These are phyloP conservation scores for Euclidia mi DNA, from an alignment of 2,888 invertebrate species.

Conservation along the genomic window DNA sequence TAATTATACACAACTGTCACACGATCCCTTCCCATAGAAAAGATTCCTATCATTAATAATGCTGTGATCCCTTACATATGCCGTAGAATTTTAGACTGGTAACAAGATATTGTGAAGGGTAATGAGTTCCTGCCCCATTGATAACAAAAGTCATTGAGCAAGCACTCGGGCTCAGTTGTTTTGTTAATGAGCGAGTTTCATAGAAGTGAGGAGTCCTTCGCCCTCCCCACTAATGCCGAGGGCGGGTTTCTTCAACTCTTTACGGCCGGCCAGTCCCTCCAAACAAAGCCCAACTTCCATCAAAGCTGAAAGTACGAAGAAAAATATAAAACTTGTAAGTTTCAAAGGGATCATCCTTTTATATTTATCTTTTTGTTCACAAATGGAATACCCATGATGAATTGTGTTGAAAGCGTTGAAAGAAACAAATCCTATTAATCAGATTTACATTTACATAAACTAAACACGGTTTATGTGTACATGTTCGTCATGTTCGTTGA, in stretches of 20 bases:
- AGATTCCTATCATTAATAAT: too few relatives aligned
- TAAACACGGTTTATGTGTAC: conserved; percentile 32
- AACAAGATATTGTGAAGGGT: conserved; percentile 19
- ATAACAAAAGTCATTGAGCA: conserved; percentile 44
- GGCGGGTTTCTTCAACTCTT: conserved; percentile 65
- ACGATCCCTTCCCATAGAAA: too few relatives aligned
- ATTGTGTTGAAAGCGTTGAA: conserved; percentile 66
- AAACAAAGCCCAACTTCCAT: conserved; percentile 81
- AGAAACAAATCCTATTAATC: conserved; percentile 58
- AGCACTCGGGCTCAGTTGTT: conserved; percentile 53
- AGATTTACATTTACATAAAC: conserved; percentile 34
- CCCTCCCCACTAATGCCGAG: conserved; percentile 55
- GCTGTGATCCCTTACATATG: background rate
- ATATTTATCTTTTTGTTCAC: conserved; percentile 73
- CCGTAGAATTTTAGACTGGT: conserved; percentile 1
- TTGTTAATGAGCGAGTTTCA: conserved; percentile 49
- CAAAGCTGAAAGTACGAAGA: conserved; percentile 79
- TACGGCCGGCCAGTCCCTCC: conserved; percentile 60
- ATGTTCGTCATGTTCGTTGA: conserved; percentile 18
- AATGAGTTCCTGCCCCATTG: conserved; percentile 44
- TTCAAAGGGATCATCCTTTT: conserved; percentile 81
- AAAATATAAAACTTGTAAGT: conserved; percentile 83
- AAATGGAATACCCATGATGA: conserved; percentile 71
- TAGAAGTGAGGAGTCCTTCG: conserved; percentile 38
- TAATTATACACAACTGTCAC: too few relatives aligned